Evolutionary conservation across 2,113 vertebrate species (phyloP).

Genomic region (Scopus umbretta): DNA sequence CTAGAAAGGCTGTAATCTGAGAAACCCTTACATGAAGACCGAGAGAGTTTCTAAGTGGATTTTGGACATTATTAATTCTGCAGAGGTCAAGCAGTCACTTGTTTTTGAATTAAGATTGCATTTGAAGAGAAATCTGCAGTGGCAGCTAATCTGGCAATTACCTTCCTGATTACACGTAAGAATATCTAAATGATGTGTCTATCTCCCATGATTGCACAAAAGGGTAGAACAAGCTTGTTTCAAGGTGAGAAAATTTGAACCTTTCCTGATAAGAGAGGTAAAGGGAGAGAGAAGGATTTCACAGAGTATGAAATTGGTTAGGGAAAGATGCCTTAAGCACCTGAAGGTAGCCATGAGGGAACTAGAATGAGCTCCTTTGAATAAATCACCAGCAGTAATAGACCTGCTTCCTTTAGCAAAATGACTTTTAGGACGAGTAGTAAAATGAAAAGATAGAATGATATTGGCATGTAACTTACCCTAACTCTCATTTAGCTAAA

Average conservation of each 20-base stretch:
- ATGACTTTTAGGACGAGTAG: background rate
- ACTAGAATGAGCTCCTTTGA: background rate
- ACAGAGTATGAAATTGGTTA: background rate
- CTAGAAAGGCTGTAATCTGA: background rate
- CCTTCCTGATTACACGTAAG: background rate
- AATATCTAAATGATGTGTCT: background rate
- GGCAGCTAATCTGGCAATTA: constrained; percentile 9
- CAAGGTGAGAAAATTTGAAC: constrained; percentile 35
- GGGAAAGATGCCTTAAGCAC: constrained; percentile 3
- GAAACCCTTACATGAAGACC: background rate
- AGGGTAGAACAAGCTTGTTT: background rate
- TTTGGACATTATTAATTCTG: background rate
- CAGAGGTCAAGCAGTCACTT: background rate
- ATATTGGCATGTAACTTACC: background rate
- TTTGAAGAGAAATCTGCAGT: background rate
- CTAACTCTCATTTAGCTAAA: background rate
- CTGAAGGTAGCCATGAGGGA: background rate
- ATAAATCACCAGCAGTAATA: constrained; percentile 21
- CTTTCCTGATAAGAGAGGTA: background rate
- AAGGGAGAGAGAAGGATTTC: background rate
- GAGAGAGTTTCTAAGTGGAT: background rate
- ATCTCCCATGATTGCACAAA: background rate
- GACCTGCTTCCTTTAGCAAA: background rate
- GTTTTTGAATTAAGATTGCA: background rate
- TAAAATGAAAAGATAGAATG: background rate